Conservation (phyloP, 2,888 invertebrate genomes). For the Dysmachus trigonus region DNA sequence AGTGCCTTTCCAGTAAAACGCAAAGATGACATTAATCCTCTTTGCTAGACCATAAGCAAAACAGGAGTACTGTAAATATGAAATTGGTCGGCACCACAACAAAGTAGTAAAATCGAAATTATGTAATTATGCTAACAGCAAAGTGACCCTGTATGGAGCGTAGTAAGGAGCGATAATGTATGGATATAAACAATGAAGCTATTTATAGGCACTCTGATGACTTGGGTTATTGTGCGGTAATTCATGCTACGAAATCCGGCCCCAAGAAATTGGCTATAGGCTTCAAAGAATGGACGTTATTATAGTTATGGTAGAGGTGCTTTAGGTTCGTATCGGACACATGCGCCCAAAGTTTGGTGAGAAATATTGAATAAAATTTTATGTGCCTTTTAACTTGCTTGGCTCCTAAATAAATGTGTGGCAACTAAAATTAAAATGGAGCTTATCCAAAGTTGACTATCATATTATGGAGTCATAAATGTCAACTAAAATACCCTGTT, state of each 20-base stretch:
- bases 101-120: constrained; percentile 1
- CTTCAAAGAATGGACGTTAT: neutral
- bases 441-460: neutral
- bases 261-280: neutral
- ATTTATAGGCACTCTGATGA: constrained; percentile 1
- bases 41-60: neutral
- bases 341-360: neutral
- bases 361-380: neutral
- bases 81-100: neutral
- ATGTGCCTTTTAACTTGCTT: neutral
- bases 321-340: neutral
- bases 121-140: constrained; percentile 20
- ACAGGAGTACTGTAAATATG: neutral
- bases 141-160: neutral
- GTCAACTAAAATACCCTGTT: neutral
- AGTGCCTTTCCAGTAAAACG: neutral
- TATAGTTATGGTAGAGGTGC: neutral
- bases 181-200: neutral
- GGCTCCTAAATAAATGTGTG: neutral
- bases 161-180: constrained; percentile 3
- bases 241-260: neutral
- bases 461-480: neutral
- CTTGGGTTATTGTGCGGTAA: neutral
- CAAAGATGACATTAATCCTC: constrained; percentile 26
- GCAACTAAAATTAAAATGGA: neutral